Evolutionary conservation across 1,140 invertebrate species (phyloP).

Genomic region (Anastrepha obliqua): DNA sequence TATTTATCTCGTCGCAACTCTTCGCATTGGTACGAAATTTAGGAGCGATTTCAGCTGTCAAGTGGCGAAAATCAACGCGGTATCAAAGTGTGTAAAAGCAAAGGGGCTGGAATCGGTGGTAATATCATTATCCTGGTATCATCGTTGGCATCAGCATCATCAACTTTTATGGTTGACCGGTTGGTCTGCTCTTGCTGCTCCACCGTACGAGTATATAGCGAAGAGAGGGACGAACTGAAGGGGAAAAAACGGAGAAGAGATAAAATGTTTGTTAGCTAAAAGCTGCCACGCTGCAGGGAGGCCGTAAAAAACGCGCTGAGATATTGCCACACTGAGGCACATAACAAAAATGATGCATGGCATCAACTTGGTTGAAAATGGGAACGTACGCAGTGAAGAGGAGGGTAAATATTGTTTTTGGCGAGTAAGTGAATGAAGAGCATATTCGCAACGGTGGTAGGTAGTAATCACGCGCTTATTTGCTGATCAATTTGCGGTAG

Average conservation of each 20-base stretch:
- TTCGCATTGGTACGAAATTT: not conserved
- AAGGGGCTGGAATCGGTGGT: not conserved
- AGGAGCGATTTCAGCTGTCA: not conserved
- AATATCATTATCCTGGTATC: not conserved
- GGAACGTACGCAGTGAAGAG: no score
- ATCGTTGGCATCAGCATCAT: not conserved
- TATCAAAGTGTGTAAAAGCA: not conserved
- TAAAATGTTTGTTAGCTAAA: not conserved
- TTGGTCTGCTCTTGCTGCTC: not conserved
- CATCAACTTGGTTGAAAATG: no score
- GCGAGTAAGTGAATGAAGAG: no score
- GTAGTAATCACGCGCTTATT: no score
- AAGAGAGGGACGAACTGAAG: not conserved
- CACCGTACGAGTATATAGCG: not conserved
- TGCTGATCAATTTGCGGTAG: no score
- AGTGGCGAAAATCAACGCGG: not conserved
- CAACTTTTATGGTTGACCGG: slow-evolving; percentile 25
- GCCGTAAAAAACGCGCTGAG: not conserved
- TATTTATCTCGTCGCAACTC: not conserved
- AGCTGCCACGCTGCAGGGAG: not conserved
- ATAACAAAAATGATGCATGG: not conserved
- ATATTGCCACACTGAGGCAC: not conserved
- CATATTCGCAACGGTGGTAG: no score
- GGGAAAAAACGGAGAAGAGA: not conserved
- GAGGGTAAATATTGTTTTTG: no score